Evolutionary conservation across 2,888 invertebrate genomes (phyloP), one percentile per base, ranked within the genome.

Genomic region (Dasysyrphus tricinctus): DNA sequence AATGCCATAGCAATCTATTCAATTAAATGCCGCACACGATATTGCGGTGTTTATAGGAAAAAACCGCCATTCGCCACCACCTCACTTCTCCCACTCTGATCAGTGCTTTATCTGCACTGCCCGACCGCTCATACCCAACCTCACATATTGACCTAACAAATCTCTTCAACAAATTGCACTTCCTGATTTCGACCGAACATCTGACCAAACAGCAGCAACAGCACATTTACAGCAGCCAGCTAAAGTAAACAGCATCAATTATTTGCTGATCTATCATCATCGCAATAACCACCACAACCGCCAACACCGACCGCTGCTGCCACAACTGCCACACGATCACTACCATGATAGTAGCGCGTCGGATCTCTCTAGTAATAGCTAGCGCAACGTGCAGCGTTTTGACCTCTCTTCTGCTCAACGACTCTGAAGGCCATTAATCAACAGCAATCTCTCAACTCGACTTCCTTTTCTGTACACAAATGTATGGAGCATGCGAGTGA

Each of bases 231-330:
- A 74, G 81, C 73, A 86, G 85, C 65, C 44, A 79, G 72, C 82
- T 47, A 72, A 82, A 86, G 82, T 86, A 86, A 88, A 88, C 82
- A 82, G 77, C 80, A 82, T 82, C 81, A 79, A 86, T 80, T 80
- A 79, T 86, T 76, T 82, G 74, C 73, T 79, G 88, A 81, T 85
- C 75, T 73, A 88, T 85, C 88, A 88, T 85, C 88, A 85, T 85
- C 56, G 72, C 76, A 76, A 80, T 77, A 73, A 61, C 54, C 42
- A 73, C 61, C 61, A 61, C 37, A 54, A 54, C 59, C 76, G 74
- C 32, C 63, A 72, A 44, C 73, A 81, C 49, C 69, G 39, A 49
- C 14, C 29, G 44, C n/a, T 16, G 14, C 14, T 49, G 65, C 65
- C 63, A 14, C 37, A 59, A 16, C 63, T 69, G 54, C 69, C 39